phyloP scores from a whole-genome alignment of 2,797 vertebrate genomes.

The Propithecus deckenii region DNA sequence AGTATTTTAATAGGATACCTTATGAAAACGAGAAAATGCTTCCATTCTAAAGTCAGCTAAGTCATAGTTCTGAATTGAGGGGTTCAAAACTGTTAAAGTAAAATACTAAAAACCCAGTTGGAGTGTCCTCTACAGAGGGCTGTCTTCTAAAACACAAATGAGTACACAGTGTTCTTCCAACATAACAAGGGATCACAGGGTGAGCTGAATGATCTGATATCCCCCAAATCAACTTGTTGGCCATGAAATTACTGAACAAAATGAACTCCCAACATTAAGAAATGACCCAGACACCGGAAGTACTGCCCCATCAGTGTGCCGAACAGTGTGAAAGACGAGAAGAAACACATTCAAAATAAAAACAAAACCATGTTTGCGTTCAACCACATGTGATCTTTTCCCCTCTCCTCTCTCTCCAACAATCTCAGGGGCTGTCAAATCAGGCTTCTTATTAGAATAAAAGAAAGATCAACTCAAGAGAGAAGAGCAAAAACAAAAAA shows the following conservation, averaged over 20 bases:
- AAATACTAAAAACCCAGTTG: not conserved
- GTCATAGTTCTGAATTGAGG: not conserved
- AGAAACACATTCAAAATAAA: conserved; percentile 35
- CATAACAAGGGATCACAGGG: not conserved
- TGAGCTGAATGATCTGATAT: conserved; percentile 36
- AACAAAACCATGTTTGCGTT: conserved; percentile 58
- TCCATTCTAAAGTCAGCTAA: conserved; percentile 44
- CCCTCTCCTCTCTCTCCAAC: not conserved
- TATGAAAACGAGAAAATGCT: conserved; percentile 68
- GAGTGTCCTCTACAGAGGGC: not conserved
- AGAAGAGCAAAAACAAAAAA: not conserved
- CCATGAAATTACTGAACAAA: not conserved
- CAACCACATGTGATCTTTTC: not conserved
- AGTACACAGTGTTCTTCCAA: conserved; percentile 57
- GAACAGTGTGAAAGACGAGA: not conserved
- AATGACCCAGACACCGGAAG: conserved; percentile 35
- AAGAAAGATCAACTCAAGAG: not conserved
- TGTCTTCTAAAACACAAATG: not conserved
- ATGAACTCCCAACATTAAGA: not conserved
- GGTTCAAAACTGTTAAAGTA: not conserved
- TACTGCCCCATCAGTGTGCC: not conserved
- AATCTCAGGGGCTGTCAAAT: not conserved
- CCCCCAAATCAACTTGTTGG: not conserved
- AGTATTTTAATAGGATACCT: conserved; percentile 79
- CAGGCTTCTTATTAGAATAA: not conserved